These are phyloP conservation scores for Hydrozoanthus tunicans DNA, from an alignment of 64 coral and sea anemone genomes.

Conservation along the genomic window DNA sequence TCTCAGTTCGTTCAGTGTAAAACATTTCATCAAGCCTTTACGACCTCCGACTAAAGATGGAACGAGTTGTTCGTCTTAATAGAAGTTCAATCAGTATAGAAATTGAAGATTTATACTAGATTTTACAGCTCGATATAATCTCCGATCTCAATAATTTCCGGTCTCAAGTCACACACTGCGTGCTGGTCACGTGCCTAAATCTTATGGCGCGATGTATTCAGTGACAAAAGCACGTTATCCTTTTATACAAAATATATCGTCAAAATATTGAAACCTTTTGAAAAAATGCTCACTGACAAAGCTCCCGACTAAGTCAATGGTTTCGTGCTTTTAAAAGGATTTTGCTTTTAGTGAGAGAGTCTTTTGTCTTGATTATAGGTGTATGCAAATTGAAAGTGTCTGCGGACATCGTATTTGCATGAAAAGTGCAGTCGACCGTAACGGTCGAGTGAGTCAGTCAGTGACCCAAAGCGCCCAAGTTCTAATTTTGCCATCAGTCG, in stretches of 20 bases:
- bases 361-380: background rate
- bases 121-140: no score
- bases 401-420: constrained; percentile 74
- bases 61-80: no score
- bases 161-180: constrained; percentile 15
- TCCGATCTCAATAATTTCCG: constrained; percentile 3
- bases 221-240: constrained; percentile 40
- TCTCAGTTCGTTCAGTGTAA: no score
- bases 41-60: no score
- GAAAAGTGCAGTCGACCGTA: constrained; percentile 82
- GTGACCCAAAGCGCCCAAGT: constrained; percentile 4
- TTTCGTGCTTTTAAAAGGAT: background rate
- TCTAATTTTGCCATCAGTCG: constrained; percentile 24
- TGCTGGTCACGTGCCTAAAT: constrained; percentile 27
- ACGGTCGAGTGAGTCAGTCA: constrained; percentile 15
- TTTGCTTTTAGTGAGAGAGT: background rate
- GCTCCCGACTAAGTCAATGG: background rate
- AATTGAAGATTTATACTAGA: no score
- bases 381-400: constrained; percentile 84
- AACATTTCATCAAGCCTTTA: no score
- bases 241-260: constrained; percentile 11
- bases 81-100: no score
- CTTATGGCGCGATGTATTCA: constrained; percentile 40
- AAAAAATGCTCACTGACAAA: background rate
- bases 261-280: constrained; percentile 3